Evolutionary conservation across 2,888 invertebrate genomes (phyloP), one percentile per base, ranked within the genome.

Genomic region (Nezara viridula): DNA sequence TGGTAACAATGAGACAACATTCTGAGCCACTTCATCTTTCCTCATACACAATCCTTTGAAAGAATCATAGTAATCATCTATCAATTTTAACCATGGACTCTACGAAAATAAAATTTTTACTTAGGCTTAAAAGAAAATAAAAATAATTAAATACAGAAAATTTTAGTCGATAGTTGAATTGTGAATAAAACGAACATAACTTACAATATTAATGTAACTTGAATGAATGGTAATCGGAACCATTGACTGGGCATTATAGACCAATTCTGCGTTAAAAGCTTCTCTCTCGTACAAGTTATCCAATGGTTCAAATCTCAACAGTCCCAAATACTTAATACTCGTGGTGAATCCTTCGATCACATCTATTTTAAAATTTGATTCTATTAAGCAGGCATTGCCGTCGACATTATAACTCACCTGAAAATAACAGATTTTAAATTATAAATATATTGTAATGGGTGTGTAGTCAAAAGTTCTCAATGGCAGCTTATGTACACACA

Each of bases 301-400:
- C n/a, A 89, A 52, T 40, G 95, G 94, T 92, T 95, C 95, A 92
- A 96, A 96, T 91, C 95, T 94, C 92, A 94, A 94, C 10, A 81
- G n/a, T 12, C 95, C 94, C 90, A 95, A 94, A 93, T 95, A 96
- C 92, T 94, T 94, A 16, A 95, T 95, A 5, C 94, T 93, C 2
- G 96, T 94, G 92, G 96, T 96, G 93, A 96, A 96, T 27, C 96
- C 96, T 92, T 96, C 95, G 10, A 95, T 94, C 12, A 96, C 95
- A 95, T 90, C 94, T 93, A 90, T 94, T 92, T 77, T 92, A 92
- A 90, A 92, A 92, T 73, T 92, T 92, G 89, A 92, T 91, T 87
- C 92, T 90, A 89, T 92, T 91, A 92, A 91, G 90, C 95, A 93
- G 12, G 89, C 93, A 92, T 92, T 95, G 95, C 6, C 94, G 93